Evolutionary conservation across 2,888 invertebrate species (phyloP), one percentile per base, ranked within the genome.

Genomic region (Cheiracanthium punctorium): DNA sequence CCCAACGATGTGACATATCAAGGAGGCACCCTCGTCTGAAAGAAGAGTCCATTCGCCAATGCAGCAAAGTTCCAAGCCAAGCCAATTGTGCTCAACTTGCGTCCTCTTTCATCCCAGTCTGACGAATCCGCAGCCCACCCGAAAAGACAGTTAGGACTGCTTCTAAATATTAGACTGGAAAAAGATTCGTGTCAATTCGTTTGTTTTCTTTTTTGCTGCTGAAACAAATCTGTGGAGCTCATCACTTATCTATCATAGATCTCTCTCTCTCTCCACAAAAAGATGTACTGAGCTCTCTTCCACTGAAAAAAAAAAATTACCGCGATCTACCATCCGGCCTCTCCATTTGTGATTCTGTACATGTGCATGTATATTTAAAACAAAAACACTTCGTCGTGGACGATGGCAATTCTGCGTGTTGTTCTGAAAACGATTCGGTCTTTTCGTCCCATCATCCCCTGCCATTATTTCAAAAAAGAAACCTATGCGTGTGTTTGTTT

Each of bases 1-100:
- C 88, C 88, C 7, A 88, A 88, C 74, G 88, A 88, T 30, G 88
- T 88, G 14, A 86, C 88, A 77, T 88, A 88, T 82, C 88, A 88
- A 52, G 82, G 84, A 17, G 74, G 76, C 28, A 84, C 88, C 24
- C 77, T 82, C 17, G 84, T 80, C 20, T 88, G 88, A 88, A 29
- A 28, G 1, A 20, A 20, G 1, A 33, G 37, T 24, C 29, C 65
- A 48, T 33, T 70, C 69, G 43, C 48, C 67, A 32, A 64, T 52
- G 70, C 80, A 85, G 84, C 84, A 32, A 80, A 80, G 85, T 86
- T 86, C 85, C 85, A 86, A 80, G 85, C 85, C 85, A 86, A 80
- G 80, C 80, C 80, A 12, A 80, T 69, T 32, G 82, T 75, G 75
- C 74, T 82, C 82, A 80, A 71, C 70, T 86, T 86, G 85, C 85